phyloP scores from a whole-genome alignment of 2,888 invertebrate genomes.

The Seira musarum region DNA sequence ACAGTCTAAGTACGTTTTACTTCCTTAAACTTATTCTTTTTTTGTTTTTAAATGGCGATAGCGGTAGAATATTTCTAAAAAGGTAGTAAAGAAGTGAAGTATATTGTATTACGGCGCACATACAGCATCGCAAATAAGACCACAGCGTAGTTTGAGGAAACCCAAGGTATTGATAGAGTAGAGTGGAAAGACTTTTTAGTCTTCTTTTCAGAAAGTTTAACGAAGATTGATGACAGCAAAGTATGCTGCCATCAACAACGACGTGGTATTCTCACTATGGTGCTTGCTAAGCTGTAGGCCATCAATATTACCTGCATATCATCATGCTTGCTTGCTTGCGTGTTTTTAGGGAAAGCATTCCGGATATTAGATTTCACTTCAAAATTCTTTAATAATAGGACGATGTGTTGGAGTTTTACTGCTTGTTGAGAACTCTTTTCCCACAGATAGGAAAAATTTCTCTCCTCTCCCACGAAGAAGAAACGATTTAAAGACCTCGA shows the following conservation, averaged over 20 bases:
- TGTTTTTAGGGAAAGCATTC: background rate
- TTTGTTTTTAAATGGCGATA: background rate
- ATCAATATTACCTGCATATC: background rate
- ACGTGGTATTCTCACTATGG: background rate
- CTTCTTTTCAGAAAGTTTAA: slow-evolving; percentile 40
- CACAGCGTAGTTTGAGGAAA: background rate
- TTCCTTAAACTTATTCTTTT: too few species aligned
- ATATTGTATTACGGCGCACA: too few species aligned
- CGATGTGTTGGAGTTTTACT: background rate
- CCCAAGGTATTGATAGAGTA: background rate
- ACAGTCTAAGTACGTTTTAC: too few species aligned
- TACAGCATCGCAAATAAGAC: too few species aligned
- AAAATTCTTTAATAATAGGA: background rate
- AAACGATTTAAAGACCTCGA: slow-evolving; percentile 51
- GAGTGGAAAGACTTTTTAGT: slow-evolving; percentile 18
- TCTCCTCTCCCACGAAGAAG: slow-evolving; percentile 37
- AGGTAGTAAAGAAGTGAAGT: too few species aligned
- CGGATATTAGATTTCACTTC: slow-evolving; percentile 41
- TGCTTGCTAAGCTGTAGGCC: background rate
- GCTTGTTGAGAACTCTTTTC: background rate
- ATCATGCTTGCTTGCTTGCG: background rate
- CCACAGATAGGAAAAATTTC: slow-evolving; percentile 5
- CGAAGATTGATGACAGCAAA: slow-evolving; percentile 56
- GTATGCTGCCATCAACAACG: background rate
- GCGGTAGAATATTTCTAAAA: background rate